These are phyloP conservation scores for Prunella himalayana DNA, from an alignment of 2,113 vertebrate species.

Conservation along the genomic window DNA sequence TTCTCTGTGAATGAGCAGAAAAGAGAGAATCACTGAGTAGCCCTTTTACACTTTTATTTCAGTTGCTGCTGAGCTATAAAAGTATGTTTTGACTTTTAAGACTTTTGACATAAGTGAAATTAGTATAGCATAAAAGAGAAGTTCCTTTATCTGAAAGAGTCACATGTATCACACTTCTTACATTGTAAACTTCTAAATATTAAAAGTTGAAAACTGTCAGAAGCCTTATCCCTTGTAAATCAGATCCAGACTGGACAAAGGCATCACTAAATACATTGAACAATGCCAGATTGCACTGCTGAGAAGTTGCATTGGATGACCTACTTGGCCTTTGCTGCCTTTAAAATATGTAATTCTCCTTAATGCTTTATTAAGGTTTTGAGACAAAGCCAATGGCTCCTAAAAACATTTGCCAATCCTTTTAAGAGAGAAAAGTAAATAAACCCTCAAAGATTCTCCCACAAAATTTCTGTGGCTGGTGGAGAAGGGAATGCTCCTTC, in stretches of 20 bases:
- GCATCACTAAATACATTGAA: background rate
- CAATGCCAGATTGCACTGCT: background rate
- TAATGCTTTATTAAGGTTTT: background rate
- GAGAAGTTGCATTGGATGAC: background rate
- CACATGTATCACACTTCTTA: background rate
- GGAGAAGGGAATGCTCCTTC: background rate
- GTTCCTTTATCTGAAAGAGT: background rate
- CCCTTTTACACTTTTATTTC: background rate
- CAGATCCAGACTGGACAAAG: background rate
- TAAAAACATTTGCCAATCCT: background rate
- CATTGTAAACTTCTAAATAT: background rate
- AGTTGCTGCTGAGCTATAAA: background rate
- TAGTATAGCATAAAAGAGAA: background rate
- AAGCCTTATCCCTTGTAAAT: background rate
- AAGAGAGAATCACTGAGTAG: background rate
- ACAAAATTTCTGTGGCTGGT: background rate
- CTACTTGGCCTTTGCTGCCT: background rate
- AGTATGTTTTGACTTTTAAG: background rate
- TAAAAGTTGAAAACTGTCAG: background rate
- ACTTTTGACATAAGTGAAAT: background rate
- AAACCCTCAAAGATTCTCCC: background rate
- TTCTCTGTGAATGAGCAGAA: background rate
- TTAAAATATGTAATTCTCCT: constrained; percentile 21
- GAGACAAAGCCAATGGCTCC: background rate
- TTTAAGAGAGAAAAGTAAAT: background rate